These are phyloP conservation scores for Misgurnus anguillicaudatus DNA, from an alignment of 2,113 vertebrate species.

Conservation along the genomic window DNA sequence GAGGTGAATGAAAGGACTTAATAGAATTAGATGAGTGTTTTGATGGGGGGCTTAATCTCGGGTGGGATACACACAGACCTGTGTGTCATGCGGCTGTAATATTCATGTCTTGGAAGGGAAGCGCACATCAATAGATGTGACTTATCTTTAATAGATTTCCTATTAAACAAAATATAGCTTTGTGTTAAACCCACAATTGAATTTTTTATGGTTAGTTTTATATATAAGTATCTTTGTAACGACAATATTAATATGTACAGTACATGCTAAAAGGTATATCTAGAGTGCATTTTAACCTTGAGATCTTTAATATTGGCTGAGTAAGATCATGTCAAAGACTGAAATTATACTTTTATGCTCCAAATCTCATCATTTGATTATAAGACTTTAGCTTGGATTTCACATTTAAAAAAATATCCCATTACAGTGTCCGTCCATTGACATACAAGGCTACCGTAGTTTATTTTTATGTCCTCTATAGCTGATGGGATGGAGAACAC, in stretches of 20 bases:
- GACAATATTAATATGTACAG: too few relatives aligned
- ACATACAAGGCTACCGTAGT: not conserved
- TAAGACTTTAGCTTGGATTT: too few relatives aligned
- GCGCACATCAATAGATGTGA: slow-evolving; percentile 14
- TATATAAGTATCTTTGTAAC: too few relatives aligned
- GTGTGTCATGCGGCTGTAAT: not conserved
- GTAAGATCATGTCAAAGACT: too few relatives aligned
- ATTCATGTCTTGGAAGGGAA: slow-evolving; percentile 32
- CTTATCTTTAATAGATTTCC: not conserved
- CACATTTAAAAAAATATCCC: not conserved
- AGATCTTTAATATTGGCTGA: not conserved
- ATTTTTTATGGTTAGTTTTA: not conserved
- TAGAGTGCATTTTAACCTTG: not conserved
- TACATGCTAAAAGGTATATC: not conserved
- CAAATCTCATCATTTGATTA: too few relatives aligned
- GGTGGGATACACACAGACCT: slow-evolving; percentile 17
- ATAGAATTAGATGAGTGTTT: slow-evolving; percentile 52
- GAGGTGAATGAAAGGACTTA: slow-evolving; percentile 40
- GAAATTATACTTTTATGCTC: too few relatives aligned
- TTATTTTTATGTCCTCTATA: not conserved
- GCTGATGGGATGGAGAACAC: not conserved
- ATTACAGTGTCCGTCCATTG: not conserved
- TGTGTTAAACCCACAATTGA: not conserved
- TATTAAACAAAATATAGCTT: not conserved
- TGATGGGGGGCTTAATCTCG: slow-evolving; percentile 44